Base-by-base conservation (phyloP, 2,113 vertebrate species). In the Calyptommatus sinebrachiatus region DNA sequence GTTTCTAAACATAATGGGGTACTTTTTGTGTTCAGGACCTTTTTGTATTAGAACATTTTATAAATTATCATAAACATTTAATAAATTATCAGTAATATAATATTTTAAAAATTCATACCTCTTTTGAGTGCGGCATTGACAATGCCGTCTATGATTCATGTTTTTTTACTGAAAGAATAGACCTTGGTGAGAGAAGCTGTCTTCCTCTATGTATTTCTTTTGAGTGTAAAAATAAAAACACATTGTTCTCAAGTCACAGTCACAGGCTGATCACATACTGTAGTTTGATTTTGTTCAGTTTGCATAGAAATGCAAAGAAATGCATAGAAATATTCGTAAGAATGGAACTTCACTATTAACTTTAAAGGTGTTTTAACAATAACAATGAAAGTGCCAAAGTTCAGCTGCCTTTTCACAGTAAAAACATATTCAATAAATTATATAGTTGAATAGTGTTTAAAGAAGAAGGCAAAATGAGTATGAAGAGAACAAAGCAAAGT, bases 21-120 rank as follows among this genome's bases (percentile, higher is more conserved):
- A 45, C 45, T 8, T 84, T 8, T 84, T 5, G 8, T 78, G 77
- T 21, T 48, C 72, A 85, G 63, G 50, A 82, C 76, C 85, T 78
- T 41, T 66, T 84, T 84, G 66, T 68, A 77, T 76, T 83, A 71
- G 57, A 2, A 73, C 78, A 73, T 26, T 70, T 85, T 63, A 18
- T 35, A 71, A 72, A 65, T 60, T 41, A 41, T 5, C 35, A 41
- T 41, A 41, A 41, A 41, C 35, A 41, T 41, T 41, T 41, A 41
- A 41, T 41, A 41, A 41, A 41, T 21, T 83, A 73, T 12, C 70
- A 71, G 66, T 24, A 83, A 73, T 83, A 4, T 83, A 35, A 9
- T 87, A 22, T 0, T 16, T 5, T 57, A 81, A 72, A 45, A 73
- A 41, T 84, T 45, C 66, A 28, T 80, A 73, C 20, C n/a, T 7